Conservation (phyloP, 2,113 vertebrate genomes). For the mouse (Mus musculus) region DNA sequence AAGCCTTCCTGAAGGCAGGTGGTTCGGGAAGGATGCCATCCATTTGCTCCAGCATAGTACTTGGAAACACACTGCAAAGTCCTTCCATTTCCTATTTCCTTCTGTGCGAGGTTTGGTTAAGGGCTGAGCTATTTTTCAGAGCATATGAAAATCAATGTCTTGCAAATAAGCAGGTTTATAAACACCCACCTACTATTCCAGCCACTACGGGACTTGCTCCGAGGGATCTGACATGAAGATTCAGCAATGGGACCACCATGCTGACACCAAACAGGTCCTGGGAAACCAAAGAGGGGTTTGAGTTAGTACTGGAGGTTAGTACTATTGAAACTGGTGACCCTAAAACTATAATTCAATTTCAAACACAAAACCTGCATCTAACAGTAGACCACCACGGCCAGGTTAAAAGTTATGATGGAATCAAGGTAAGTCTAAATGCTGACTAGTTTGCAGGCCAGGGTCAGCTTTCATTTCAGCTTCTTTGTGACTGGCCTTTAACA, state of each 20-base stretch:
- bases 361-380: constrained; percentile 1
- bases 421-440: not conserved
- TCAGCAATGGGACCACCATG: constrained; percentile 96
- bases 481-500: not conserved
- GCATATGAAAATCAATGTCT: not conserved
- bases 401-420: not conserved
- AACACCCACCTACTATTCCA: constrained; percentile 93
- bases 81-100: not conserved
- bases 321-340: not conserved
- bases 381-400: not conserved
- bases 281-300: constrained; percentile 49
- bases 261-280: constrained; percentile 98
- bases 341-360: not conserved
- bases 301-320: not conserved
- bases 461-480: not conserved
- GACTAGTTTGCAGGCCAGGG: not conserved
- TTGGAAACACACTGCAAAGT: not conserved
- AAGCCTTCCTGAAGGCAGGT: not conserved
- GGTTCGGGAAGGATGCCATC: not conserved
- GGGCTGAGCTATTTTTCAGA: not conserved
- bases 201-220: constrained; percentile 95
- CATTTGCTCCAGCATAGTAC: not conserved
- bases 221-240: constrained; percentile 94
- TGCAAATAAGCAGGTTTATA: not conserved
- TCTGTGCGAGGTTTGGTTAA: not conserved